Conservation (phyloP, 37 sponge, comb jelly and placozoan genomes). For the Spongia lamella region DNA sequence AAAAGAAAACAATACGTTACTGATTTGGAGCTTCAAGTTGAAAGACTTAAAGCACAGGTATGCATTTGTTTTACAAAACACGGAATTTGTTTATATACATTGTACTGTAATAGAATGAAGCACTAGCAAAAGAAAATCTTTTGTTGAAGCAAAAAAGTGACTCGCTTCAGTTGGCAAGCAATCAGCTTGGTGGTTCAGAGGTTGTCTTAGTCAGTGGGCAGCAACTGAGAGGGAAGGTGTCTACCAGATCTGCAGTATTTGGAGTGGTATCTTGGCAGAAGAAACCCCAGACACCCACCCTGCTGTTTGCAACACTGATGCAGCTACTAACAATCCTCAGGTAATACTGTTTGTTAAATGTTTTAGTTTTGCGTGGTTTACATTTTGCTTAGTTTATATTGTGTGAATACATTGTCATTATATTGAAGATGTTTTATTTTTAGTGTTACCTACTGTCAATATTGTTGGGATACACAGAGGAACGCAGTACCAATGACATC, state of each 20-base stretch:
- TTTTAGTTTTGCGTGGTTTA: too few species aligned
- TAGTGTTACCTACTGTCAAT: slow-evolving; percentile 3
- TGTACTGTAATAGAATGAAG: slow-evolving; percentile 64
- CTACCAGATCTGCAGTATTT: not conserved
- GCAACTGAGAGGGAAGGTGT: not conserved
- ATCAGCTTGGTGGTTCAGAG: slow-evolving; percentile 18
- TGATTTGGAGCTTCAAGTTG: slow-evolving; percentile 61
- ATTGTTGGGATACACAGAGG: not conserved
- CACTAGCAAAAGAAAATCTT: slow-evolving; percentile 40
- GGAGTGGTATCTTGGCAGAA: not conserved
- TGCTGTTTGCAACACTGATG: not conserved
- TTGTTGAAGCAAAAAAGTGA: slow-evolving; percentile 11
- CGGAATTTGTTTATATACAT: not conserved
- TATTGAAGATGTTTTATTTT: too few species aligned
- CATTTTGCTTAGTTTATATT: too few species aligned
- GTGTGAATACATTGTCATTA: not conserved
- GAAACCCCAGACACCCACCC: not conserved
- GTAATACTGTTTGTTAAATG: not conserved
- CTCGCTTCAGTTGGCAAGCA: slow-evolving; percentile 30
- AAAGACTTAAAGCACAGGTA: slow-evolving; percentile 24
- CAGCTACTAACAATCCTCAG: not conserved
- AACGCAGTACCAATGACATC: not conserved
- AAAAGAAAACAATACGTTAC: slow-evolving; percentile 59
- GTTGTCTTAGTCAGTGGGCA: not conserved
- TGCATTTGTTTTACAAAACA: not conserved